A percentile compares a stretch with the other conserved stretches of the same genome.
Evolutionary conservation across 1,140 invertebrate species (phyloP).

Genomic region (Mactra quadrangularis): DNA sequence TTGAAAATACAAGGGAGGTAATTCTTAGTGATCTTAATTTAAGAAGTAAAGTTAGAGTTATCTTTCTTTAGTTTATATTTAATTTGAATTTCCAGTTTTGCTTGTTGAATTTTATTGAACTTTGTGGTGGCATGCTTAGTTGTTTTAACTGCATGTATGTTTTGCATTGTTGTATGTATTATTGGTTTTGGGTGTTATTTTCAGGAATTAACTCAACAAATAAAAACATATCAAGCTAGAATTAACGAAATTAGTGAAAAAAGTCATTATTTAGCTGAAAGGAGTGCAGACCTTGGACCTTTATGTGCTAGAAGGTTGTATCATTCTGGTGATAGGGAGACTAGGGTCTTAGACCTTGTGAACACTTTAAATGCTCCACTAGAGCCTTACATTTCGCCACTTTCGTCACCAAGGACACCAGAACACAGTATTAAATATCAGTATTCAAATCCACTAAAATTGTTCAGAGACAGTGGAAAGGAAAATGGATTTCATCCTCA

Average conservation of each 20-base stretch:
- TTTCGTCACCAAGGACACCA: conserved; percentile 31
- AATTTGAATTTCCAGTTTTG: too few species aligned
- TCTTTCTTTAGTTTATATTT: too few species aligned
- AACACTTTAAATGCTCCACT: conserved; percentile 58
- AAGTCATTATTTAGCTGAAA: conserved; percentile 70
- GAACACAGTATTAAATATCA: conserved; percentile 46
- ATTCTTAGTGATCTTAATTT: too few species aligned
- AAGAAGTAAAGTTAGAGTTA: too few species aligned
- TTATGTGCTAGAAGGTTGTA: conserved; percentile 67
- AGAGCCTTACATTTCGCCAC: conserved; percentile 47
- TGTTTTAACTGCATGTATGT: background rate
- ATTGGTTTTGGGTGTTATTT: conserved; percentile 62
- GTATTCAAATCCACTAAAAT: conserved; percentile 48
- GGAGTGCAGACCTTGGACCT: conserved; percentile 71
- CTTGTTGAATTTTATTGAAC: too few species aligned
- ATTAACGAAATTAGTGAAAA: conserved; percentile 79
- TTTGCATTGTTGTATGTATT: conserved; percentile 33
- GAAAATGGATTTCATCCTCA: background rate
- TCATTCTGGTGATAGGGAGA: conserved; percentile 51
- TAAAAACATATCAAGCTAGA: conserved; percentile 78
- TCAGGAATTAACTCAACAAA: conserved; percentile 82
- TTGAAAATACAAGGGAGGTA: too few species aligned
- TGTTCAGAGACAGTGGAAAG: conserved; percentile 37
- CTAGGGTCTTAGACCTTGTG: conserved; percentile 50
- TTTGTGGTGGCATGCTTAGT: background rate